Percentiles rank a stretch among this genome's conserved stretches.
Conservation (phyloP, 35 echinoderm and acorn worm genomes). For the Hemicentrotus pulcherrimus region DNA sequence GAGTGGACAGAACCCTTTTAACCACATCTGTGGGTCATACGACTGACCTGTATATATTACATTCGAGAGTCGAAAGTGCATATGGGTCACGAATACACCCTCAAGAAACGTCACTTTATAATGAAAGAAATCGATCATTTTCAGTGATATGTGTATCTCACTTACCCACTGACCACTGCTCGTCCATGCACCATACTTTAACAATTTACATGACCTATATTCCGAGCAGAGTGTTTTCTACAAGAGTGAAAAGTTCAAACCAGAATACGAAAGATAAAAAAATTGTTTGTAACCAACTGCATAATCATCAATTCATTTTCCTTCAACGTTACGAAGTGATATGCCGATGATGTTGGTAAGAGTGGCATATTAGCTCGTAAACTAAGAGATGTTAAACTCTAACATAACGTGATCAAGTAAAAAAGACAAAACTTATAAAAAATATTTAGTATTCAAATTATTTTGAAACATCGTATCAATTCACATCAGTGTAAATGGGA, state of each 20-base stretch:
- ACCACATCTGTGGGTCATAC: background rate
- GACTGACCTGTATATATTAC: background rate
- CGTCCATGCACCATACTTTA: too few species aligned
- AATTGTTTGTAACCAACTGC: background rate
- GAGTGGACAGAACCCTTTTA: background rate
- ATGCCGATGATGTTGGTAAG: background rate
- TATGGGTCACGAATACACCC: background rate
- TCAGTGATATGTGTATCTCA: background rate
- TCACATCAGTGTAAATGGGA: too few species aligned
- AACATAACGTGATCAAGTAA: background rate
- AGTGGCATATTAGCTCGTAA: background rate
- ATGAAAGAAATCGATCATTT: background rate
- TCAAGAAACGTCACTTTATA: background rate
- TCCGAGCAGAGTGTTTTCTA: background rate
- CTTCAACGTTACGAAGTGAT: too few species aligned
- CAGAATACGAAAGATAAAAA: background rate
- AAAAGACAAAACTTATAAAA: too few species aligned
- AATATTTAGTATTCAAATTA: too few species aligned
- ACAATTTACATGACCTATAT: too few species aligned
- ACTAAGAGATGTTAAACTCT: background rate
- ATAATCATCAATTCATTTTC: too few species aligned
- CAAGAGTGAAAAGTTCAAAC: background rate
- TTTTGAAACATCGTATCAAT: too few species aligned
- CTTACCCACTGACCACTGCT: background rate
- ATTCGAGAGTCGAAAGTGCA: background rate